Conservation (phyloP, 2,113 vertebrate genomes). For the Gymnobelideus leadbeateri region DNA sequence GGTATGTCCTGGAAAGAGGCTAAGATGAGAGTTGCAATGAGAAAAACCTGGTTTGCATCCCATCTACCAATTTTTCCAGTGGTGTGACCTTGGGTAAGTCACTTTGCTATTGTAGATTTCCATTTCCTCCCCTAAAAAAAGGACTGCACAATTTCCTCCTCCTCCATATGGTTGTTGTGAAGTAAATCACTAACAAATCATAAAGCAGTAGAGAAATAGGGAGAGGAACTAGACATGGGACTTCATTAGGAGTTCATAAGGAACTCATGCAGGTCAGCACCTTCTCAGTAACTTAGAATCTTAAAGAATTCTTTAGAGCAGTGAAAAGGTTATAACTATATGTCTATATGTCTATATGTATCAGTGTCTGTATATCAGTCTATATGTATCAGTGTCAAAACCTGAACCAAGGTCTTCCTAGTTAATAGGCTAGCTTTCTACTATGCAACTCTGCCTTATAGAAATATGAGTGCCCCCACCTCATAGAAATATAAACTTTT, state of each 20-base stretch:
- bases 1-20: background rate
- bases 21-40: background rate
- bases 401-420: background rate
- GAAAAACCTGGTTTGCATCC: background rate
- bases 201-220: background rate
- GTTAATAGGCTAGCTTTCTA: background rate
- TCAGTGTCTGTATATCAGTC: background rate
- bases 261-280: background rate
- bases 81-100: background rate
- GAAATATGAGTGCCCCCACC: background rate
- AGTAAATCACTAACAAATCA: background rate
- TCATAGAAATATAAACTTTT: background rate
- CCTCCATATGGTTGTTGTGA: background rate
- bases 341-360: no score
- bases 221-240: background rate
- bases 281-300: background rate
- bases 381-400: background rate
- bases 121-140: background rate
- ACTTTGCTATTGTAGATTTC: background rate
- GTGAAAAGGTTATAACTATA: background rate
- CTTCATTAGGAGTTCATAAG: background rate
- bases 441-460: background rate
- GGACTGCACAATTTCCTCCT: background rate
- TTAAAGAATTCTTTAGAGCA: background rate
- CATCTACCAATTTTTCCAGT: background rate